A percentile compares a stretch with the other conserved stretches of the same genome.
Conservation (phyloP, 2,113 vertebrate genomes). For the Thamnaconus septentrionalis region DNA sequence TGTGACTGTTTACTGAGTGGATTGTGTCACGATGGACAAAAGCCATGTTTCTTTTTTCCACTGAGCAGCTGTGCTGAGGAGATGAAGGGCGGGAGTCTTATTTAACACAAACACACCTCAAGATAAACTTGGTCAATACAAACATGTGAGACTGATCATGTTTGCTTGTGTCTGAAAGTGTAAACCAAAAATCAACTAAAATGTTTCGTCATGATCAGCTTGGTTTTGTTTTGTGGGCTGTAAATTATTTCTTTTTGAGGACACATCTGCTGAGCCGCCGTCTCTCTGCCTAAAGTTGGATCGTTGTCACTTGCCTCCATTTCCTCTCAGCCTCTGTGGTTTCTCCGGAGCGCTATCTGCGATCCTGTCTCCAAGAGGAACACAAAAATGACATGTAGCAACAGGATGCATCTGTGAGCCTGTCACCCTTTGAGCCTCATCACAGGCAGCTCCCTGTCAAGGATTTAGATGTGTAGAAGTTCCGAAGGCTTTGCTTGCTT, state of each 20-base stretch:
- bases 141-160: too few species aligned
- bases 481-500: too few species aligned
- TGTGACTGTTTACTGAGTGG: neutral
- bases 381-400: conserved; percentile 22
- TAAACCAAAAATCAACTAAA: neutral
- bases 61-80: conserved; percentile 8
- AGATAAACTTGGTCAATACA: neutral
- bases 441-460: too few species aligned
- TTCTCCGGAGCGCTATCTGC: conserved; percentile 25
- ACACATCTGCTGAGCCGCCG: conserved; percentile 14
- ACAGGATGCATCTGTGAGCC: conserved; percentile 66
- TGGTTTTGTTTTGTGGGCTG: neutral
- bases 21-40: conserved; percentile 32
- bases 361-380: conserved; percentile 37
- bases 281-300: conserved; percentile 18
- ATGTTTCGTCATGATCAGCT: neutral
- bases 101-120: neutral
- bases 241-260: neutral
- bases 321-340: conserved; percentile 17
- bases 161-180: too few species aligned
- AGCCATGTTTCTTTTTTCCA: conserved; percentile 4
- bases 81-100: conserved; percentile 23
- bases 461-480: too few species aligned
- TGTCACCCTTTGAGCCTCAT: conserved; percentile 1
- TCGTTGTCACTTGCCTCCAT: conserved; percentile 36